Evolutionary conservation across 2,888 invertebrate species (phyloP), one percentile per base, ranked within the genome.

Genomic region (Pyrgus malvae): DNA sequence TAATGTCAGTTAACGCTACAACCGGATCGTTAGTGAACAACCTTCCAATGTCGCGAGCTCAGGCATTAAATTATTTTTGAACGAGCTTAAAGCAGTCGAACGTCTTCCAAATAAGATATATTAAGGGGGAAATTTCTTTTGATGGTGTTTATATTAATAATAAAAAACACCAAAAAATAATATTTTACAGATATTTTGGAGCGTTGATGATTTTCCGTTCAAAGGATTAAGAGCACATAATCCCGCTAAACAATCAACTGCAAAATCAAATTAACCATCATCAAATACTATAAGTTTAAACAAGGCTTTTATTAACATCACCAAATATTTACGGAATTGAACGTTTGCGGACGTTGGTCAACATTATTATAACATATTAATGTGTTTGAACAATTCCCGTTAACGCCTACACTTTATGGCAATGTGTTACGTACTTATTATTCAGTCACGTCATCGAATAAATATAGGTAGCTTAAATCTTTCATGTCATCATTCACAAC

Each of bases 11-110:
- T n/a, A n/a, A n/a, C n/a, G n/a, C n/a, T n/a, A n/a, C n/a, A 3
- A 12, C 12, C 46, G 23, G 21, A 33, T 14, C 7, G 5, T 41
- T 31, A 19, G 11, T 42, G 11, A 23, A 7, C n/a, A 8, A 16
- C 50, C 17, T 49, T 74, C 67, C 72, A 69, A 70, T 70, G 77
- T 76, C 73, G 72, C 68, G 68, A 76, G 76, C 74, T 31, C 69
- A 65, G 35, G 72, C 74, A 76, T 82, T 80, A 78, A 82, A 82
- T 80, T 83, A 80, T 81, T 83, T 82, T 80, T 76, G 66, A 75
- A 68, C 67, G 67, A 66, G 62, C 66, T 71, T 68, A 67, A 74
- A 80, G 74, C 73, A 69, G 67, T 73, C 68, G 58, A 61, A 57
- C 53, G 57, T 58, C 55, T 57, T 37, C 54, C 58, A 58, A 50